A percentile compares a stretch with the other conserved stretches of the same genome.
Evolutionary conservation across 2,888 invertebrate genomes (phyloP).

Genomic region (Tenthredo mesomela): DNA sequence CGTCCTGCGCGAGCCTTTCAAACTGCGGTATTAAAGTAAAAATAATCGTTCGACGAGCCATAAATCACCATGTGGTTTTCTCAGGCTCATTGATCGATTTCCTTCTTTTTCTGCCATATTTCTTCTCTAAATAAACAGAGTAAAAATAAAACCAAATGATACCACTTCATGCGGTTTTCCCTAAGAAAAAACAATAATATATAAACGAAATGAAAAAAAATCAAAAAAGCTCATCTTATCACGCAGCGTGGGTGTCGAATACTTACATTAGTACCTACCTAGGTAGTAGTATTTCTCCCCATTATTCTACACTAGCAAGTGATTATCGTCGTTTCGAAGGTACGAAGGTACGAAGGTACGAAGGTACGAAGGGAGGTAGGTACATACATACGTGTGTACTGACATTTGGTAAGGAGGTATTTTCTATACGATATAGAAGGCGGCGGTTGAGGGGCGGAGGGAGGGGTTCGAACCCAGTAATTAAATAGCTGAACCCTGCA

Average conservation of each 20-base stretch:
- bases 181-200: not conserved
- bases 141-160: not conserved
- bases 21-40: conserved; percentile 56
- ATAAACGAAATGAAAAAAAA: not conserved
- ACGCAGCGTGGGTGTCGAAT: not conserved
- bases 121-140: not conserved
- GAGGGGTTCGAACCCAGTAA: conserved; percentile 83
- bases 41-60: conserved; percentile 50
- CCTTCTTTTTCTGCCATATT: conserved; percentile 38
- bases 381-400: conserved; percentile 25
- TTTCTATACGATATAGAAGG: conserved; percentile 55
- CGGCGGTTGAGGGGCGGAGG: conserved; percentile 61
- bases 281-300: not conserved
- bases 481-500: conserved; percentile 91
- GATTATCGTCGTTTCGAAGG: conserved; percentile 53
- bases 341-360: conserved; percentile 55
- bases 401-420: conserved; percentile 38
- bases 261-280: not conserved
- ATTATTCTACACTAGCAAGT: not conserved
- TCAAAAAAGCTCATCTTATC: not conserved
- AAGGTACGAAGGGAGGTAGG: not conserved
- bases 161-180: not conserved
- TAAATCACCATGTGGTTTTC: conserved; percentile 55
- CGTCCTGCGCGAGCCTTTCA: conserved; percentile 55
- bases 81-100: not conserved